Conservation (phyloP, 2,888 invertebrate species). For the Argynnis bischoffii region DNA sequence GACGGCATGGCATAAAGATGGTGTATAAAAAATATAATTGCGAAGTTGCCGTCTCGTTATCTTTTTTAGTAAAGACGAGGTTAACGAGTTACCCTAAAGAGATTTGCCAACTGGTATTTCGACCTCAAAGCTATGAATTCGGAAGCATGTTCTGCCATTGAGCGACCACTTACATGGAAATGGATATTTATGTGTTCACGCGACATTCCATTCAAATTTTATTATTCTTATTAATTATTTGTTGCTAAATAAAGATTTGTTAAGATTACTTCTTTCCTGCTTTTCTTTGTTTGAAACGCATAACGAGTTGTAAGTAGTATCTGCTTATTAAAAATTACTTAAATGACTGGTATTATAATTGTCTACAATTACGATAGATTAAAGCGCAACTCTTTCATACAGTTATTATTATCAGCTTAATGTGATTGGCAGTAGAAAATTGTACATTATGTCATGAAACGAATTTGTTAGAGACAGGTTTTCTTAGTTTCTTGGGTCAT, state of each 20-base stretch:
- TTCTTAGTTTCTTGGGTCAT: background rate
- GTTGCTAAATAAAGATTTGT: background rate
- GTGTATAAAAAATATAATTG: background rate
- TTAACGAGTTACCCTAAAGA: slow-evolving; percentile 39
- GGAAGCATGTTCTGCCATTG: slow-evolving; percentile 41
- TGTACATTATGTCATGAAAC: background rate
- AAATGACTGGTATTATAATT: background rate
- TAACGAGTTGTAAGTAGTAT: background rate
- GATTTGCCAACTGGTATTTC: slow-evolving; percentile 34
- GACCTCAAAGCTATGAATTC: slow-evolving; percentile 42
- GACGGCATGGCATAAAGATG: background rate
- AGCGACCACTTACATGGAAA: slow-evolving; percentile 33
- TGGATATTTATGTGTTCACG: slow-evolving; percentile 30
- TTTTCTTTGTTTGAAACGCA: background rate
- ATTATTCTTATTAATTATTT: slow-evolving; percentile 1
- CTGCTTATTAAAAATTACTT: background rate
- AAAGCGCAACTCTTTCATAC: slow-evolving; percentile 1
- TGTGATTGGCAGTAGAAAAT: background rate
- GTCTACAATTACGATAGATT: background rate
- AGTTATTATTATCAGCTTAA: background rate
- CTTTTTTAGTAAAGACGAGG: slow-evolving; percentile 26
- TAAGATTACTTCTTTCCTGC: background rate
- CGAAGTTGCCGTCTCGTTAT: background rate
- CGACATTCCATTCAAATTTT: slow-evolving; percentile 18
- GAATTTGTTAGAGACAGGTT: background rate